Evolutionary conservation across 1,140 invertebrate genomes (phyloP).

Genomic region (Trichonephila clavipes): DNA sequence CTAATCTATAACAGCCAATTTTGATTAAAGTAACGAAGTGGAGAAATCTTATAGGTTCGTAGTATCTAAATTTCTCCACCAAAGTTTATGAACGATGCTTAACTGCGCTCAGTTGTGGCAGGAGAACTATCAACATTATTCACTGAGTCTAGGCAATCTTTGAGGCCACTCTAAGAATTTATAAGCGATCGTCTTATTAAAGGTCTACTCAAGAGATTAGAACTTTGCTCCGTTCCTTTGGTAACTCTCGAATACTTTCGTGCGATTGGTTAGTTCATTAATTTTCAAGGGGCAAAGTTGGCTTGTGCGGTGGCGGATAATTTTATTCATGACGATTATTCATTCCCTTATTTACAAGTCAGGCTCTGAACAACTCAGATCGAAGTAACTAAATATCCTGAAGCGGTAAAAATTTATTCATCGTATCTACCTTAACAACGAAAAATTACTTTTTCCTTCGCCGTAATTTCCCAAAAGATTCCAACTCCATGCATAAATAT

Average conservation of each 20-base stretch:
- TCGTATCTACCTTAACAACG: neutral
- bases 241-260: neutral
- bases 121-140: neutral
- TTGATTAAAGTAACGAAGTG: neutral
- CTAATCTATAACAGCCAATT: no score
- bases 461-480: slow-evolving; percentile 58
- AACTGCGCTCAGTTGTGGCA: neutral
- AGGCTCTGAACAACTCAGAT: slow-evolving; percentile 13
- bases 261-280: slow-evolving; percentile 41
- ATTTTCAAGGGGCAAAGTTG: slow-evolving; percentile 46
- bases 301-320: slow-evolving; percentile 34
- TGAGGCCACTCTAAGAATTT: slow-evolving; percentile 4
- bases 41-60: neutral
- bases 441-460: slow-evolving; percentile 36
- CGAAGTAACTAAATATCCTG: slow-evolving; percentile 29
- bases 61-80: neutral
- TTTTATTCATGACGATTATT: slow-evolving; percentile 49
- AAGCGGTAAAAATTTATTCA: slow-evolving; percentile 46
- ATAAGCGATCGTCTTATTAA: slow-evolving; percentile 30
- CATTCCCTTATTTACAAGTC: slow-evolving; percentile 25
- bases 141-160: neutral
- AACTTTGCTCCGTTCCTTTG: neutral
- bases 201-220: slow-evolving; percentile 43
- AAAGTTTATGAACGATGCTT: neutral
- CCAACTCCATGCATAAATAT: slow-evolving; percentile 54